phyloP scores from a whole-genome alignment of 64 coral and sea anemone species.

The Pocillopora verrucosa region DNA sequence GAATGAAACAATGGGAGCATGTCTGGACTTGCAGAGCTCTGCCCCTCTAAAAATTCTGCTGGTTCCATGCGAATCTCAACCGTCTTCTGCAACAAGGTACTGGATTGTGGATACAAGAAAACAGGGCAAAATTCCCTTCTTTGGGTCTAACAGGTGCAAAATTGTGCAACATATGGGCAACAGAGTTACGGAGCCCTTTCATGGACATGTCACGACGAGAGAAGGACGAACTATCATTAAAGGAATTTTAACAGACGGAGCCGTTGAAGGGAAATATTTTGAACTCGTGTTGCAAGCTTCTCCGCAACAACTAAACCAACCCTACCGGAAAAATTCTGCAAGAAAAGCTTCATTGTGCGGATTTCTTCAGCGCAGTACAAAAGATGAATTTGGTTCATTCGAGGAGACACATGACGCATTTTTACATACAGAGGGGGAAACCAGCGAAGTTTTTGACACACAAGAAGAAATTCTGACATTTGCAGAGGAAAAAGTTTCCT shows the following conservation, averaged over 20 bases:
- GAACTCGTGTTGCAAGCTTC: conserved; percentile 24
- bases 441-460: background rate
- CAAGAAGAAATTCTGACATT: background rate
- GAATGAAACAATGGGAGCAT: conserved; percentile 42
- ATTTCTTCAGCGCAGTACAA: conserved; percentile 21
- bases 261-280: conserved; percentile 28
- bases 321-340: background rate
- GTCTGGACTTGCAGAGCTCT: conserved; percentile 25
- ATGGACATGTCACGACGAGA: conserved; percentile 6
- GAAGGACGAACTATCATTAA: conserved; percentile 25
- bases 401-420: conserved; percentile 46
- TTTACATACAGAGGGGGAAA: background rate
- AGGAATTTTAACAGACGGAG: conserved; percentile 40
- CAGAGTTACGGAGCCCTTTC: conserved; percentile 38
- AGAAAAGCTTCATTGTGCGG: conserved; percentile 7
- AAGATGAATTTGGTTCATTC: background rate
- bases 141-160: conserved; percentile 19
- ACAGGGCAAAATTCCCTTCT: conserved; percentile 23
- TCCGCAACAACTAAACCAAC: conserved; percentile 26
- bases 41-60: conserved; percentile 18
- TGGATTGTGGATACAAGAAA: conserved; percentile 11
- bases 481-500: background rate
- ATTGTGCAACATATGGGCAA: conserved; percentile 46
- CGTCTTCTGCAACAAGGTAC: conserved; percentile 23
- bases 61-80: conserved; percentile 29